A percentile compares a stretch with the other conserved stretches of the same genome.
Conservation (phyloP, 2,797 vertebrate genomes). For the Artibeus jamaicensis region DNA sequence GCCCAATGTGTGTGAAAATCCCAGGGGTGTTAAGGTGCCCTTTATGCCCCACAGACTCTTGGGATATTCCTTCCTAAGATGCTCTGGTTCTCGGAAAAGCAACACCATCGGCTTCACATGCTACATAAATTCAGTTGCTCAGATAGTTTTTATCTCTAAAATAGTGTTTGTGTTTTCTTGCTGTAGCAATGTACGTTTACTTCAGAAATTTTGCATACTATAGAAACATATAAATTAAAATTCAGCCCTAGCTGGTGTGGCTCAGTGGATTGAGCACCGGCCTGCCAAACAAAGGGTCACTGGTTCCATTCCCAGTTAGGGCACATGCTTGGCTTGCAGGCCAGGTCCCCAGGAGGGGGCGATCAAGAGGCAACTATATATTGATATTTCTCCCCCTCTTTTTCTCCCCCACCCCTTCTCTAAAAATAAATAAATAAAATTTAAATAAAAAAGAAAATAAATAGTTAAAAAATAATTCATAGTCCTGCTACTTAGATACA, state of each 20-base stretch:
- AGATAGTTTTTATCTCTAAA: neutral
- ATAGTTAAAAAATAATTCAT: neutral
- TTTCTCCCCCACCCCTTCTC: too few species aligned
- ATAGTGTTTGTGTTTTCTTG: neutral
- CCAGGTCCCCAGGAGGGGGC: too few species aligned
- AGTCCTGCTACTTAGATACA: neutral
- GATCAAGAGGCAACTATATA: too few species aligned
- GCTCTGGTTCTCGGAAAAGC: neutral
- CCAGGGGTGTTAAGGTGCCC: neutral
- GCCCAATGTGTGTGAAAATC: neutral
- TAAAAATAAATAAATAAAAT: too few species aligned
- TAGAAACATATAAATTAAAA: neutral
- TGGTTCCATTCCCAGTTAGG: too few species aligned
- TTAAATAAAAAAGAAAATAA: too few species aligned
- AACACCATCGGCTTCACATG: neutral
- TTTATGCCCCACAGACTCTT: neutral
- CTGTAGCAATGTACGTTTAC: neutral
- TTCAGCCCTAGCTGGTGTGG: neutral
- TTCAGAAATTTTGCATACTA: neutral
- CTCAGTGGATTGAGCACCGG: too few species aligned
- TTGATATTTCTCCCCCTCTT: too few species aligned
- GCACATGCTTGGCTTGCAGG: too few species aligned
- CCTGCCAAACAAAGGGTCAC: too few species aligned
- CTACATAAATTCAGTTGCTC: neutral
- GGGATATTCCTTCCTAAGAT: neutral